Conservation (phyloP, 2,797 vertebrate species). For the Enteromius treurensis region DNA sequence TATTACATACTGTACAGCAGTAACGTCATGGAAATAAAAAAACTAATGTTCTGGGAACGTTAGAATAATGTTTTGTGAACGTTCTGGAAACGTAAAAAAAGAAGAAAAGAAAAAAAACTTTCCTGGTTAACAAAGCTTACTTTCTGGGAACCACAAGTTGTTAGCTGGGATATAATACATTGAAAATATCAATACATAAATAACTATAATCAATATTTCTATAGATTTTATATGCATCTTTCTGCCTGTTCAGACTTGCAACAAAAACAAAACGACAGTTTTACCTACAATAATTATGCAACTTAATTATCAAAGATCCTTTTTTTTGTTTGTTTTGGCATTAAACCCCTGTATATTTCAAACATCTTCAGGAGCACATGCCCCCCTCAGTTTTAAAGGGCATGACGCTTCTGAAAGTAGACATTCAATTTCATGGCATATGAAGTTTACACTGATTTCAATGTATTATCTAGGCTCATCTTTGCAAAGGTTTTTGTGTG, state of each 20-base stretch:
- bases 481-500: constrained; percentile 31
- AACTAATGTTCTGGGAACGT: too few relatives aligned
- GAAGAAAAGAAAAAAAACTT: too few relatives aligned
- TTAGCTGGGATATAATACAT: not conserved
- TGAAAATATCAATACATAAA: not conserved
- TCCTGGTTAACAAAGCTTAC: too few relatives aligned
- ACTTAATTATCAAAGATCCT: not conserved
- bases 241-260: not conserved
- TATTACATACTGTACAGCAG: too few relatives aligned
- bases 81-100: too few relatives aligned
- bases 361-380: not conserved
- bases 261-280: not conserved
- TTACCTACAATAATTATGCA: not conserved
- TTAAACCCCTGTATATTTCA: not conserved
- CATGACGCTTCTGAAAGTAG: constrained; percentile 14
- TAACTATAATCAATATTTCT: not conserved
- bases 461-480: constrained; percentile 13
- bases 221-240: not conserved
- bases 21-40: too few relatives aligned
- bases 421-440: constrained; percentile 27
- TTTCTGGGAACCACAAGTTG: too few relatives aligned
- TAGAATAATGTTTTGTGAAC: too few relatives aligned
- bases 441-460: constrained; percentile 38
- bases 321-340: not conserved
- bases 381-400: constrained; percentile 3